A percentile compares a stretch with the other conserved stretches of the same genome.
phyloP scores from a whole-genome alignment of 2,888 invertebrate genomes.

The Gymnosoma rotundatum region DNA sequence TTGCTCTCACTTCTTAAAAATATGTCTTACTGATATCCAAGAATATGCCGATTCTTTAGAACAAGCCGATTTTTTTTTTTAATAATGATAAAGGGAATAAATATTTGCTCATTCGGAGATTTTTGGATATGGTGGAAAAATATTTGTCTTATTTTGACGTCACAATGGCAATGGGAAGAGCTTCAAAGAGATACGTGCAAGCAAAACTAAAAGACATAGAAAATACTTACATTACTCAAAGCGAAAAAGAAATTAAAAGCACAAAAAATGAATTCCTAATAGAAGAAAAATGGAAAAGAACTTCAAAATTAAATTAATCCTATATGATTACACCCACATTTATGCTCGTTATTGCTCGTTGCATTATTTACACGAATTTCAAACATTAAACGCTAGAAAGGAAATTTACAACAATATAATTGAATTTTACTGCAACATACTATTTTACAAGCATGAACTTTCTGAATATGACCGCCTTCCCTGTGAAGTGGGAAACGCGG shows the following conservation, averaged over 20 bases:
- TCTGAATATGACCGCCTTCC: neutral
- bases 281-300: neutral
- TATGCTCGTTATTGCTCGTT: neutral
- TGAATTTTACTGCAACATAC: neutral
- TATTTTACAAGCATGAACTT: neutral
- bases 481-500: neutral
- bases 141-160: too few species aligned
- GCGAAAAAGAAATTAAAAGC: neutral
- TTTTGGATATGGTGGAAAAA: too few species aligned
- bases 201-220: neutral
- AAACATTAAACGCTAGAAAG: neutral
- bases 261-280: neutral
- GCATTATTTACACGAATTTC: neutral
- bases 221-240: neutral
- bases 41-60: neutral
- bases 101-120: too few species aligned
- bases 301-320: neutral
- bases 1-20: neutral
- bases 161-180: neutral
- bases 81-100: too few species aligned
- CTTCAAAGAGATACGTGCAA: neutral
- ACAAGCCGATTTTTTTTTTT: too few species aligned
- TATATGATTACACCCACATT: neutral
- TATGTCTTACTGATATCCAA: neutral
- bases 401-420: conserved; percentile 1